These are phyloP conservation scores for Cochlearius cochlearius DNA, from an alignment of 2,113 vertebrate genomes.

Conservation along the genomic window DNA sequence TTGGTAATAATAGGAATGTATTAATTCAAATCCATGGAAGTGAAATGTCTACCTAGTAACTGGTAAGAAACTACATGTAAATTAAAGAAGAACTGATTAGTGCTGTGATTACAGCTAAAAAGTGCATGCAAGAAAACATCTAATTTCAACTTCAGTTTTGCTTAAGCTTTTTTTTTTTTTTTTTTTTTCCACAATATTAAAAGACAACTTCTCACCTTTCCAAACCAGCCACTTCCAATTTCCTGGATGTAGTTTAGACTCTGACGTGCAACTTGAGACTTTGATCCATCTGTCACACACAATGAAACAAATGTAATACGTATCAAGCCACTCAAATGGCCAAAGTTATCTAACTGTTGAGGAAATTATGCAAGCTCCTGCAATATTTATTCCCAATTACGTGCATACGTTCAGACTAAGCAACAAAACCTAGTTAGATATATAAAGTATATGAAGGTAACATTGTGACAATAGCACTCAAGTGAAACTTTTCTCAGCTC, in stretches of 20 bases:
- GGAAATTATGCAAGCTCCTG: background rate
- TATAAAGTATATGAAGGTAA: background rate
- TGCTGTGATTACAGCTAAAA: background rate
- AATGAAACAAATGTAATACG: background rate
- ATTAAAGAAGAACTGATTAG: background rate
- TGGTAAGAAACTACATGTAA: background rate
- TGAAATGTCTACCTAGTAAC: background rate
- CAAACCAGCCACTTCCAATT: slow-evolving; percentile 96
- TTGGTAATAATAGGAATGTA: background rate
- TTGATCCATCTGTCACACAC: slow-evolving; percentile 80
- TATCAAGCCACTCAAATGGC: background rate
- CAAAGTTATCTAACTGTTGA: background rate
- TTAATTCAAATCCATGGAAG: background rate
- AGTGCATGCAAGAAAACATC: background rate
- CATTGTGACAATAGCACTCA: background rate
- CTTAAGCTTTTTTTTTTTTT: background rate
- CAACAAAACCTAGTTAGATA: background rate
- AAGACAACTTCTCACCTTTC: slow-evolving; percentile 81
- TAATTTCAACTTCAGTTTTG: background rate
- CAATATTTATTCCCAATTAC: background rate
- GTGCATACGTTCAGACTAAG: background rate
- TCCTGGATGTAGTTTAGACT: slow-evolving; percentile 97
- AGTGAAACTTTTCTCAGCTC: background rate
- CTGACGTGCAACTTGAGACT: slow-evolving; percentile 88
- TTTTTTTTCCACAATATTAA: background rate